phyloP scores from a whole-genome alignment of 2,113 vertebrate genomes.

The Tricholaema leucomelas region DNA sequence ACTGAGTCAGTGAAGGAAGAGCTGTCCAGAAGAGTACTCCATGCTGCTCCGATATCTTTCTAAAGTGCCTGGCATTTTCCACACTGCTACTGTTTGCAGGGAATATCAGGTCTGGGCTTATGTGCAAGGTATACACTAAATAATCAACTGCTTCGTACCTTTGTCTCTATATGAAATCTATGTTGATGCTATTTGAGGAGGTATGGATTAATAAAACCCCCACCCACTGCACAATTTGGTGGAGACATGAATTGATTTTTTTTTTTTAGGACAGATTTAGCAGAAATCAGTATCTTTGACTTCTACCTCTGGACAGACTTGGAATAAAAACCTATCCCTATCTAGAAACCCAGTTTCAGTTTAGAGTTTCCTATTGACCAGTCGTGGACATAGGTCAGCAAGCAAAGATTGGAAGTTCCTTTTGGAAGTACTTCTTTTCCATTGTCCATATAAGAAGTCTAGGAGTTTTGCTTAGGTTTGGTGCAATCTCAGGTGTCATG shows the following conservation, averaged over 20 bases:
- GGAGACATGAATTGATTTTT: neutral
- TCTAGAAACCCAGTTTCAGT: neutral
- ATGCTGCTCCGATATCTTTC: neutral
- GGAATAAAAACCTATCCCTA: neutral
- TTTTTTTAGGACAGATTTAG: neutral
- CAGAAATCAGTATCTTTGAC: neutral
- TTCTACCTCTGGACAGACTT: neutral
- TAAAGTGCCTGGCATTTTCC: rapidly evolving
- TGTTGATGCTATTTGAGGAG: neutral
- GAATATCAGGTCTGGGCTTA: neutral
- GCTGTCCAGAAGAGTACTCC: neutral
- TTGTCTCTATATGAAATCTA: neutral
- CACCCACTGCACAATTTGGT: neutral
- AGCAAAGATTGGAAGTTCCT: neutral
- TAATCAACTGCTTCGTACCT: neutral
- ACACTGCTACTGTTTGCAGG: neutral
- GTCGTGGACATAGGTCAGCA: neutral
- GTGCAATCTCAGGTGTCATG: neutral
- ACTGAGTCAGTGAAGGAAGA: neutral
- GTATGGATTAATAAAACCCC: neutral
- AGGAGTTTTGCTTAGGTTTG: neutral
- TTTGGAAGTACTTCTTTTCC: neutral
- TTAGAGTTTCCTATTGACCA: neutral
- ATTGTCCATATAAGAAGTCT: rapidly evolving
- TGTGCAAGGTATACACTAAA: rapidly evolving